Percentiles rank a stretch among this genome's conserved stretches.
phyloP scores from a whole-genome alignment of 2,113 vertebrate genomes.

The Cyanoderma ruficeps region DNA sequence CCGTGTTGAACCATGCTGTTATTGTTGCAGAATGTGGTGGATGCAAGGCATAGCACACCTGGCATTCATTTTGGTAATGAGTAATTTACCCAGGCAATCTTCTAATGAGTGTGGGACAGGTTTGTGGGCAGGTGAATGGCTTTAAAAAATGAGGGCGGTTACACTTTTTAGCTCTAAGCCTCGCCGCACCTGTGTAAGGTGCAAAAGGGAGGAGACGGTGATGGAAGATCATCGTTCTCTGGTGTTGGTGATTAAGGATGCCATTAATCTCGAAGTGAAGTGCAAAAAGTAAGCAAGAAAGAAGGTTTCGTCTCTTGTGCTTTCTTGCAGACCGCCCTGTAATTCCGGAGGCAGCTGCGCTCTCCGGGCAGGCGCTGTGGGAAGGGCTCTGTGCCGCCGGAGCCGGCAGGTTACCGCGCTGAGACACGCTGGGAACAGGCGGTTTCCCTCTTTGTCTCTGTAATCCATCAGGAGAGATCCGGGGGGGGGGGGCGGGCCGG shows the following conservation, averaged over 20 bases:
- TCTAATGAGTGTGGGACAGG: not conserved
- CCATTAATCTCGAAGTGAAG: not conserved
- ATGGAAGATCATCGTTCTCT: not conserved
- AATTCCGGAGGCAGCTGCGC: not conserved
- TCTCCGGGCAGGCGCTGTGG: not conserved
- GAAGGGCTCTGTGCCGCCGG: not conserved
- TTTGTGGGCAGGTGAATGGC: slow-evolving; percentile 1
- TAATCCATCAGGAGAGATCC: not conserved
- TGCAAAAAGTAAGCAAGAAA: not conserved
- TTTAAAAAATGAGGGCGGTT: not conserved
- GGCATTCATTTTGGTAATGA: not conserved
- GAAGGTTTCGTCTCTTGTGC: not conserved
- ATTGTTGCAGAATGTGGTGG: not conserved
- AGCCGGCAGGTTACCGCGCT: not conserved
- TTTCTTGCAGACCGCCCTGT: too few relatives aligned
- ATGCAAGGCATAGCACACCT: not conserved
- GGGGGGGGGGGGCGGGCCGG: not conserved
- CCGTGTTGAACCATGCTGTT: too few relatives aligned
- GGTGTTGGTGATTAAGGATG: not conserved
- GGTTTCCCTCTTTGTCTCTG: not conserved
- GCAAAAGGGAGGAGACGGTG: not conserved
- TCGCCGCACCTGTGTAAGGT: not conserved
- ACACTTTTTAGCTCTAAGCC: not conserved
- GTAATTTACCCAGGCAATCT: not conserved
- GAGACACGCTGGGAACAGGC: not conserved